Evolutionary conservation across 2,888 invertebrate species (phyloP).

Genomic region (Amblyteles armatorius): DNA sequence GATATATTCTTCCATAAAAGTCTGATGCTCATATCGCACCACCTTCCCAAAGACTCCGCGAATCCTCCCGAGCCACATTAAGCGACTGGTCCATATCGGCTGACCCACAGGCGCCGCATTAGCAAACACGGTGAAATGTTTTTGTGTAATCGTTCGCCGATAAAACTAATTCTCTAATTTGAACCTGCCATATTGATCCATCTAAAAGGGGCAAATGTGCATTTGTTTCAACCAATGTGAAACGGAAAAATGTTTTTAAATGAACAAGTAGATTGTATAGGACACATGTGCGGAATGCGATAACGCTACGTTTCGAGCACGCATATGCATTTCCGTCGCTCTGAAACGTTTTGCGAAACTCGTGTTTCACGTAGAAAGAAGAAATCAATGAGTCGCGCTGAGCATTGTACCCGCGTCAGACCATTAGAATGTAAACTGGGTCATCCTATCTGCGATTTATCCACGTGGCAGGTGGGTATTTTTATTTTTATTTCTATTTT

Average conservation of each 20-base stretch:
- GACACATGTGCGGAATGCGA: conserved; percentile 2
- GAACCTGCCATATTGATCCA: not conserved
- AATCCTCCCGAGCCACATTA: not conserved
- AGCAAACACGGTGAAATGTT: not conserved
- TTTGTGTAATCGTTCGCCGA: not conserved
- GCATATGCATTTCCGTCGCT: conserved; percentile 20
- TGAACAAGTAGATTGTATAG: conserved; percentile 22
- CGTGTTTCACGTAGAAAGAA: conserved; percentile 27
- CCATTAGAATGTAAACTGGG: conserved; percentile 68
- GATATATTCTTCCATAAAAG: not conserved
- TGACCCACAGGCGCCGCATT: not conserved
- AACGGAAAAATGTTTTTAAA: not conserved
- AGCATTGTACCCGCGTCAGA: conserved; percentile 65
- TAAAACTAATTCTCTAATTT: not conserved
- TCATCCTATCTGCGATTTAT: conserved; percentile 62
- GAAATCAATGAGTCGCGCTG: conserved; percentile 64
- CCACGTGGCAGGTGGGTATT: conserved; percentile 19
- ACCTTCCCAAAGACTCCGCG: not conserved
- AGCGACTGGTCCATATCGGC: not conserved
- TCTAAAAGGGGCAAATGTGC: not conserved
- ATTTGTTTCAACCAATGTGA: not conserved
- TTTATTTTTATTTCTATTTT: conserved; percentile 7
- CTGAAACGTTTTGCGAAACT: conserved; percentile 48
- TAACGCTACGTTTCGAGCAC: conserved; percentile 37
- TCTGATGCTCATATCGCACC: not conserved